Conservation (phyloP, 2,888 invertebrate species). For the Biston stratarius region DNA sequence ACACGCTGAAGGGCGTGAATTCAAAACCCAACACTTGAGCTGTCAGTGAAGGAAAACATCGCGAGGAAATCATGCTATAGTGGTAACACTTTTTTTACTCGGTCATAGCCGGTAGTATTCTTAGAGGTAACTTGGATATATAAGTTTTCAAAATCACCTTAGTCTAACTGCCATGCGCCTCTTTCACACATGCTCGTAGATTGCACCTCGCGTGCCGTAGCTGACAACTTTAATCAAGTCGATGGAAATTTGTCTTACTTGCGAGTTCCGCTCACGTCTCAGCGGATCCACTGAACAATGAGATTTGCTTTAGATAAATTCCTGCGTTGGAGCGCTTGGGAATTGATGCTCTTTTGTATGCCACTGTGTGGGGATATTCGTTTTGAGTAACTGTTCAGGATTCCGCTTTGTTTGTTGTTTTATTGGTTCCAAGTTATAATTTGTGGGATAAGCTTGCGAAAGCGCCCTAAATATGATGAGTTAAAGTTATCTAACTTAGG, state of each 20-base stretch:
- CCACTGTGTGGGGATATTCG: slow-evolving; percentile 32
- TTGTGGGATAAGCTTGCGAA: slow-evolving; percentile 1
- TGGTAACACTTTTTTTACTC: too few relatives aligned
- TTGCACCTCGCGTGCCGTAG: slow-evolving; percentile 70
- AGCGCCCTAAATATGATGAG: too few relatives aligned
- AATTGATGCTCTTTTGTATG: slow-evolving; percentile 59
- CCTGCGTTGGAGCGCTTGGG: slow-evolving; percentile 57
- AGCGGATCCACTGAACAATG: slow-evolving; percentile 72
- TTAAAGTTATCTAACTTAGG: neutral
- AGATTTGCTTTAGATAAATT: slow-evolving; percentile 78
- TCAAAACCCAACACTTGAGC: too few relatives aligned
- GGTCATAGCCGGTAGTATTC: too few relatives aligned
- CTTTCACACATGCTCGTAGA: slow-evolving; percentile 52
- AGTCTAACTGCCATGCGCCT: slow-evolving; percentile 1
- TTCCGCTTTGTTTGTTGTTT: slow-evolving; percentile 22
- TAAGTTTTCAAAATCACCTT: slow-evolving; percentile 1
- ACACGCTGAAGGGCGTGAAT: too few relatives aligned
- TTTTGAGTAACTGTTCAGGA: slow-evolving; percentile 48
- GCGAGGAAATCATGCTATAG: too few relatives aligned
- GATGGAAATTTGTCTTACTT: slow-evolving; percentile 80
- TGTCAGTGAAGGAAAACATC: too few relatives aligned
- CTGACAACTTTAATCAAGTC: slow-evolving; percentile 82
- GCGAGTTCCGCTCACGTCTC: slow-evolving; percentile 76
- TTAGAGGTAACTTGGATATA: neutral
- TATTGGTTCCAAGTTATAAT: slow-evolving; percentile 12